phyloP scores from a whole-genome alignment of 92 coral and sea anemone species.

The Pocillopora grandis region DNA sequence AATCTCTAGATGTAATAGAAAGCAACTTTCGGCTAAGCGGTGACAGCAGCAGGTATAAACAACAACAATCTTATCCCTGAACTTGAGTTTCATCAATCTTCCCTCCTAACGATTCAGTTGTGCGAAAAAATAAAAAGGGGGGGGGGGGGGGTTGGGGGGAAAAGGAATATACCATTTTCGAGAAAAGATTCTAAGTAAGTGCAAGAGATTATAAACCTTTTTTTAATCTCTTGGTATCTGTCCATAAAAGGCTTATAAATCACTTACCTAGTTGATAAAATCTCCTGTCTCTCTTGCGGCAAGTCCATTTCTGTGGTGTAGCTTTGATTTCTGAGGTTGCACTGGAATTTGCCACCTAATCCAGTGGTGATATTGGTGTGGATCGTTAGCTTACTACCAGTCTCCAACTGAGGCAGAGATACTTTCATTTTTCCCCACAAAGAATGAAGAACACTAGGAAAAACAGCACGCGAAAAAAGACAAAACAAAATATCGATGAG shows the following conservation, averaged over 20 bases:
- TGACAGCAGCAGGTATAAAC: no score
- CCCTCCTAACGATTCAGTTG: no score
- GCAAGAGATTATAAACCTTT: no score
- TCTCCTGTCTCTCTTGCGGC: slow-evolving; percentile 14
- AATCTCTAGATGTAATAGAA: no score
- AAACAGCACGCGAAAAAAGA: neutral
- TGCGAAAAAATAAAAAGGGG: no score
- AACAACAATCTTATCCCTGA: no score
- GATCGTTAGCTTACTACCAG: slow-evolving; percentile 21
- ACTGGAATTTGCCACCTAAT: slow-evolving; percentile 18
- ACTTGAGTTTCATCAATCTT: no score
- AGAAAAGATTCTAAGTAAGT: no score
- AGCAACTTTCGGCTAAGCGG: no score
- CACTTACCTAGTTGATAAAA: slow-evolving; percentile 32
- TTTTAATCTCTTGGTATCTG: neutral
- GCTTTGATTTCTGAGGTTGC: slow-evolving; percentile 5
- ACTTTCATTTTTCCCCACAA: slow-evolving; percentile 37
- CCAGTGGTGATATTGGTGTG: slow-evolving; percentile 13
- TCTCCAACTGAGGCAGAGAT: slow-evolving; percentile 25
- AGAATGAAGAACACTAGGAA: slow-evolving; percentile 21
- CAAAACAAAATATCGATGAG: neutral
- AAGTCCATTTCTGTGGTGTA: slow-evolving; percentile 22
- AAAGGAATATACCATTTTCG: no score
- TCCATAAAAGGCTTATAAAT: neutral
- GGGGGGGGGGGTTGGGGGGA: no score